phyloP scores from a whole-genome alignment of 2,113 vertebrate species.

The Mungos mungo region DNA sequence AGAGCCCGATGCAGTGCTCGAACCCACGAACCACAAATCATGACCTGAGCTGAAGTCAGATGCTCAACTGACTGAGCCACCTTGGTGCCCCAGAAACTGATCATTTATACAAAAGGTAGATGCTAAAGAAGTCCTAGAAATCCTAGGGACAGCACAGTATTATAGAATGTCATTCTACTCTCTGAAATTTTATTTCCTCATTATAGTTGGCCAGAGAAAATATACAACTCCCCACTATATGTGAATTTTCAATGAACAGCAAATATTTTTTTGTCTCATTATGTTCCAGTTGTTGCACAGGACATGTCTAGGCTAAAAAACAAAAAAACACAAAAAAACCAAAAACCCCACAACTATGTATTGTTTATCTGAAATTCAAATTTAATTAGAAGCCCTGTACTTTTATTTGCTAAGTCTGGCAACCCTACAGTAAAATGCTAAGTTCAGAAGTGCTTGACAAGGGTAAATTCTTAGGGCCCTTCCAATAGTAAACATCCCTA shows the following conservation, averaged over 20 bases:
- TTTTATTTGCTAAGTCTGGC: slow-evolving; percentile 29
- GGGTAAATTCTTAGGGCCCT: background rate
- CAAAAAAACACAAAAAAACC: no score
- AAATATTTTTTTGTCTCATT: background rate
- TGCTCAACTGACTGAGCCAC: no score
- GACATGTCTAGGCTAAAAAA: background rate
- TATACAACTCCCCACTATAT: background rate
- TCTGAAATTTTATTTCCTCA: background rate
- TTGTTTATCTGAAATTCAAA: background rate
- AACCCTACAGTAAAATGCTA: background rate
- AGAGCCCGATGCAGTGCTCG: no score
- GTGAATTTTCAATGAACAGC: background rate
- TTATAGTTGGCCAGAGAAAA: background rate
- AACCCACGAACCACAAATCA: no score
- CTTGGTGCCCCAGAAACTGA: background rate
- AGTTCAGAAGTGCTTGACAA: background rate
- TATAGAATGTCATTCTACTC: background rate
- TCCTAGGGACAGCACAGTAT: background rate
- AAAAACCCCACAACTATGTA: background rate
- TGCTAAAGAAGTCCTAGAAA: background rate
- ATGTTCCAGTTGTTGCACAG: background rate
- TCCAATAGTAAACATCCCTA: background rate
- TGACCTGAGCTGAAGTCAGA: no score
- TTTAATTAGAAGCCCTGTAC: background rate
- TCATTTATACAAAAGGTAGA: background rate